Conservation (phyloP, 2,113 vertebrate species). For the Nyctibius bracteatus region DNA sequence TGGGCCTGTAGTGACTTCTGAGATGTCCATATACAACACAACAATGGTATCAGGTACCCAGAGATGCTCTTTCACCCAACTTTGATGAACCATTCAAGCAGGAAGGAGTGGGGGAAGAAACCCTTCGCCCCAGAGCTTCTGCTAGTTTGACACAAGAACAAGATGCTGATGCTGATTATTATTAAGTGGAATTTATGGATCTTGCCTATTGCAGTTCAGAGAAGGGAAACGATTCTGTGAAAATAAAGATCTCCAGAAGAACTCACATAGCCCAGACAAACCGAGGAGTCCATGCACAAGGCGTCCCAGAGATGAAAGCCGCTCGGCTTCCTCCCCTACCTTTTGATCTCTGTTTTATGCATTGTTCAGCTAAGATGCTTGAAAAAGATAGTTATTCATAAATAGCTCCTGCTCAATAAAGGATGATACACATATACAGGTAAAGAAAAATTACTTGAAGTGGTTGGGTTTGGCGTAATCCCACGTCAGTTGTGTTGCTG, state of each 20-base stretch:
- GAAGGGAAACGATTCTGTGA: not conserved
- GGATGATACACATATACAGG: not conserved
- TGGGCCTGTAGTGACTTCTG: not conserved
- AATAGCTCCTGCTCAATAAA: not conserved
- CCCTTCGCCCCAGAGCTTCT: not conserved
- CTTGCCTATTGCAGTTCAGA: not conserved
- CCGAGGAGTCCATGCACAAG: not conserved
- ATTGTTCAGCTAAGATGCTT: not conserved
- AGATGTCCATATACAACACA: not conserved
- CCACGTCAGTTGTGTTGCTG: not conserved
- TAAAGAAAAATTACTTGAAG: conserved; percentile 28
- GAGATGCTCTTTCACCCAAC: not conserved
- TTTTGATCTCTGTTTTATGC: not conserved
- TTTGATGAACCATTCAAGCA: not conserved
- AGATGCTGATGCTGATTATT: not conserved
- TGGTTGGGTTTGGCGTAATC: not conserved
- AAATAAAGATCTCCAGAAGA: not conserved
- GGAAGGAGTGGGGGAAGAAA: not conserved
- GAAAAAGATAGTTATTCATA: not conserved
- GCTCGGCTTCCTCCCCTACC: not conserved
- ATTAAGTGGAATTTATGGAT: not conserved
- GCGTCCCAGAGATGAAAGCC: not conserved
- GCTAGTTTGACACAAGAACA: not conserved
- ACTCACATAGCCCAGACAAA: not conserved
- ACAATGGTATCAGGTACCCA: not conserved